Evolutionary conservation across 2,113 vertebrate species (phyloP).

Genomic region (Motacilla alba): DNA sequence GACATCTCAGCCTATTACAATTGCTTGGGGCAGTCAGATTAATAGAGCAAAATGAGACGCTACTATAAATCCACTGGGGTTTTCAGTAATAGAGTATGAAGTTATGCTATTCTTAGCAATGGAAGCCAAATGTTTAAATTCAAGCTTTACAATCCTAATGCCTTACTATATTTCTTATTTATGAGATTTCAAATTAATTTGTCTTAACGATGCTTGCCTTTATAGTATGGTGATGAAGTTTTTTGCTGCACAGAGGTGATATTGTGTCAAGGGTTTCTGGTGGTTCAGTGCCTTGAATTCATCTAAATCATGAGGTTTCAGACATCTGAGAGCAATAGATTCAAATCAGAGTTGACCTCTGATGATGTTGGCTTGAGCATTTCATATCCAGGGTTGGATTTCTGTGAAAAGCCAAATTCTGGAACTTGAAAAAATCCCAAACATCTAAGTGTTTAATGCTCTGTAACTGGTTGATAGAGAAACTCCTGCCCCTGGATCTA

Average conservation of each 20-base stretch:
- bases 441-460: neutral
- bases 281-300: neutral
- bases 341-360: neutral
- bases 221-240: neutral
- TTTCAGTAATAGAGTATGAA: neutral
- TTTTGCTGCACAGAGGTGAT: neutral
- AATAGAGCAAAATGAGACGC: constrained; percentile 28
- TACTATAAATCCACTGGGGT: neutral
- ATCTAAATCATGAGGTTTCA: neutral
- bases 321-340: neutral
- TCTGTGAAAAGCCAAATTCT: neutral
- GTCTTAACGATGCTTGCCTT: neutral
- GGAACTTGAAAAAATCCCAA: neutral
- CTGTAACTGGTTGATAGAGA: neutral
- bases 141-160: neutral
- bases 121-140: neutral
- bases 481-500: neutral
- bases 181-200: neutral
- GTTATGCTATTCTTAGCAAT: neutral
- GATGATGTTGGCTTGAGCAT: neutral
- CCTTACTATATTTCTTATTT: neutral
- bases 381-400: neutral
- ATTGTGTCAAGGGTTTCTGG: neutral
- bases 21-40: constrained; percentile 27
- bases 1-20: neutral